Percentiles rank a stretch among this genome's conserved stretches.
These are phyloP conservation scores for Anthopleura xanthogrammica DNA, from an alignment of 92 coral and sea anemone genomes.

Conservation along the genomic window DNA sequence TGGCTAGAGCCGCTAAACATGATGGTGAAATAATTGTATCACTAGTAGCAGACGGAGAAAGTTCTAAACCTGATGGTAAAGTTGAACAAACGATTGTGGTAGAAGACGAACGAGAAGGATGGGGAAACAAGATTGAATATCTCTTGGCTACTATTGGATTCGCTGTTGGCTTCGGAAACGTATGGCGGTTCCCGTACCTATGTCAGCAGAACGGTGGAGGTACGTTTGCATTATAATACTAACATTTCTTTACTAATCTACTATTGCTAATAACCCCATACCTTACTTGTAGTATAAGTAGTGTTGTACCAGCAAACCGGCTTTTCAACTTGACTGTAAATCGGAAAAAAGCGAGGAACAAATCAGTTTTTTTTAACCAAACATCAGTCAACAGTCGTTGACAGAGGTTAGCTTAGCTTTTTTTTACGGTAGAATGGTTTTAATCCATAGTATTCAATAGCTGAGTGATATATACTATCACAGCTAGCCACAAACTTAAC, in stretches of 20 bases:
- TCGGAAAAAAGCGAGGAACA: too few species aligned
- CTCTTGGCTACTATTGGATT: slow-evolving; percentile 58
- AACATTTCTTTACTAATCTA: not conserved
- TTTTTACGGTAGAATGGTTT: too few species aligned
- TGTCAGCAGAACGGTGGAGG: slow-evolving; percentile 74
- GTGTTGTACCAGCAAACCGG: too few species aligned
- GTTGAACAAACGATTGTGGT: slow-evolving; percentile 4
- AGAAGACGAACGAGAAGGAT: slow-evolving; percentile 33
- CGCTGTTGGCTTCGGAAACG: slow-evolving; percentile 66
- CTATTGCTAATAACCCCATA: too few species aligned
- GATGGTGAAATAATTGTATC: slow-evolving; percentile 39
- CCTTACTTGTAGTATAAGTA: too few species aligned
- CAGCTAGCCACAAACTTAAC: too few species aligned
- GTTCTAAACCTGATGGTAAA: not conserved
- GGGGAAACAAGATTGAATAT: slow-evolving; percentile 56
- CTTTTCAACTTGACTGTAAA: too few species aligned
- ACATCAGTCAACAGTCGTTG: too few species aligned
- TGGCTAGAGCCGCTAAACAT: slow-evolving; percentile 17
- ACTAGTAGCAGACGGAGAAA: slow-evolving; percentile 16
- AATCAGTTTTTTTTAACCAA: too few species aligned
- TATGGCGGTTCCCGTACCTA: slow-evolving; percentile 67
- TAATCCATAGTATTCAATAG: too few species aligned
- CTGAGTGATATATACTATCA: too few species aligned
- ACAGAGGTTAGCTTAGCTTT: too few species aligned
- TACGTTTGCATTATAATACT: not conserved